phyloP scores from a whole-genome alignment of 2,113 vertebrate genomes.

The Sula dactylatra region DNA sequence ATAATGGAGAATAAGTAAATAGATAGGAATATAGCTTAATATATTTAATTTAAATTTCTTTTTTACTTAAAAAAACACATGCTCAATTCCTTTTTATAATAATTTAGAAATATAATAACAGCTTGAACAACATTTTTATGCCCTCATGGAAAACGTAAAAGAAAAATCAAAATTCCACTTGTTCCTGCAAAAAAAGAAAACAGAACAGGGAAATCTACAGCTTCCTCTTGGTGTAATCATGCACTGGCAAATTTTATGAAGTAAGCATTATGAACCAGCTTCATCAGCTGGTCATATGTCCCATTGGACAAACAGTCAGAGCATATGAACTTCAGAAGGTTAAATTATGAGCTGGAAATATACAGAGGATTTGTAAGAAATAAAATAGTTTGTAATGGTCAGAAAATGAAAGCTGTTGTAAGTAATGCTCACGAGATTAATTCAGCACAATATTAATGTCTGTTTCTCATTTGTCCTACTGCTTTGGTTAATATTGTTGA shows the following conservation, averaged over 20 bases:
- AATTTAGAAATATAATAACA: not conserved
- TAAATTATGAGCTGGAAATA: not conserved
- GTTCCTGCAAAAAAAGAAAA: not conserved
- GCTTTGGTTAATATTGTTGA: not conserved
- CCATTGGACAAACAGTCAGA: not conserved
- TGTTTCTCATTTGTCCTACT: not conserved
- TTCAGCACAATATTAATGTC: not conserved
- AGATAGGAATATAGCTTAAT: not conserved
- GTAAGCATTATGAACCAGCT: not conserved
- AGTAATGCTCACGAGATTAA: not conserved
- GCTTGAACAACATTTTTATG: not conserved
- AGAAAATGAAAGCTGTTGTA: not conserved
- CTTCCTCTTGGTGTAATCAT: not conserved
- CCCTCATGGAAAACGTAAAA: not conserved
- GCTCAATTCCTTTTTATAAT: not conserved
- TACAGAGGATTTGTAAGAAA: not conserved
- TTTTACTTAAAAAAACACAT: not conserved
- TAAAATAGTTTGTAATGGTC: not conserved
- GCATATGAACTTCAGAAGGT: not conserved
- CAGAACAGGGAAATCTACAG: not conserved
- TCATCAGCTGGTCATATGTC: not conserved
- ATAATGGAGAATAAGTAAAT: not conserved
- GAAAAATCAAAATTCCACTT: not conserved
- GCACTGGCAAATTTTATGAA: not conserved
- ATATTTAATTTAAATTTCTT: not conserved